Evolutionary conservation across 2,113 vertebrate genomes (phyloP), one percentile per base, ranked within the genome.

Genomic region (Bagarius yarrelli): DNA sequence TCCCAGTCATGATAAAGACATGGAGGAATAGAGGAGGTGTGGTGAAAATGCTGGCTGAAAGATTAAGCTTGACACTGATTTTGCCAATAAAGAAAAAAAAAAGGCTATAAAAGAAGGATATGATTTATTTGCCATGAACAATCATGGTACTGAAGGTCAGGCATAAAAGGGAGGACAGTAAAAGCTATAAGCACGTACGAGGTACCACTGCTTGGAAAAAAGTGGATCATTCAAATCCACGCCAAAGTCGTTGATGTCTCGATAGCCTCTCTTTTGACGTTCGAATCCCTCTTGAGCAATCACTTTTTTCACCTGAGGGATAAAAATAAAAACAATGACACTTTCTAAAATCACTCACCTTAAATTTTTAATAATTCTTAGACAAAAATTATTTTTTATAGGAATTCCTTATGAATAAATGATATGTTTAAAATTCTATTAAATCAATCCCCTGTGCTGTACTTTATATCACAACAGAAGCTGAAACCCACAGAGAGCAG

Each of bases 181-280:
- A 55, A 77, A 70, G 40, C 74, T 79, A 76, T 84, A 83, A 90
- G 89, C 87, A 89, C 96, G 95, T 92, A 99, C 98, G 93, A 99
- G 93, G 87, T 99, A 99, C 98, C 98, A 99, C 56, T 99, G 98
- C 88, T 99, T 99, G 19, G 94, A 93, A 90, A 99, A 99, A 79
- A 99, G 92, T 76, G 98, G 98, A 86, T 99, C 98, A 0, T 95
- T 98, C 94, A 98, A 96, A 86, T 96, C 98, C 88, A 95, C 94
- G 87, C 97, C 95, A 30, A 96, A 94, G 81, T 96, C 95, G 34
- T 95, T 95, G 86, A 99, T 94, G 83, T 95, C 93, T 89, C 96
- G 94, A 83, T 98, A 99, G 36, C 98, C 98, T 88, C 98, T 87
- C 85, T 99, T 99, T 88, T 93, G 95, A 79, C 98, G 93, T 81